phyloP scores from a whole-genome alignment of 2,888 invertebrate species.

The Himalopsyche japonica region DNA sequence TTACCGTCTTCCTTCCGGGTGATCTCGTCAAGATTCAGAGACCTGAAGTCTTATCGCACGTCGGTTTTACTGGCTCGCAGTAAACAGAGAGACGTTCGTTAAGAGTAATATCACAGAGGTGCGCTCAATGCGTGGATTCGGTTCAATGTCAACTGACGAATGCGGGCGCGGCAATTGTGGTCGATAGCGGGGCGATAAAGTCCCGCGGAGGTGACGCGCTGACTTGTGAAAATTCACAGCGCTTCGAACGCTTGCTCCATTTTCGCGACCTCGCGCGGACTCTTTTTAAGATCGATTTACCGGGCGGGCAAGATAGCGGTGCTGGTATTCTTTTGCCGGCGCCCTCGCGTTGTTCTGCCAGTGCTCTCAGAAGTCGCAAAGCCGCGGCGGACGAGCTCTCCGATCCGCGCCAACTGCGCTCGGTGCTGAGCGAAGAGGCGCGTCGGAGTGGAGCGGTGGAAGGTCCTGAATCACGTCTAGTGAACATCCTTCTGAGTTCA shows the following conservation, averaged over 20 bases:
- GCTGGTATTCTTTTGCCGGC: conserved; percentile 7
- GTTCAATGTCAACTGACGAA: conserved; percentile 13
- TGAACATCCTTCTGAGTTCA: conserved; percentile 28
- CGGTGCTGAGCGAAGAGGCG: conserved; percentile 36
- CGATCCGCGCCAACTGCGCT: conserved; percentile 33
- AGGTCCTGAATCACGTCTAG: conserved; percentile 22
- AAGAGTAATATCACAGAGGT: conserved; percentile 35
- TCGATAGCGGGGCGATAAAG: not conserved
- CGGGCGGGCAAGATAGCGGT: conserved; percentile 29
- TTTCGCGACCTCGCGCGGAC: conserved; percentile 34
- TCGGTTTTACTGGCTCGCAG: not conserved
- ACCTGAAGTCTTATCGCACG: no score
- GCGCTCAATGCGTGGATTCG: not conserved
- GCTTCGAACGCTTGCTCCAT: conserved; percentile 30
- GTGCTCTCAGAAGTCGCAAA: conserved; percentile 26
- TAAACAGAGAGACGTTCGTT: not conserved
- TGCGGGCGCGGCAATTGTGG: not conserved
- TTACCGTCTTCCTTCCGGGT: no score
- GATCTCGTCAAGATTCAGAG: no score
- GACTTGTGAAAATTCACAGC: conserved; percentile 35
- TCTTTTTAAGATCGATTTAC: conserved; percentile 38
- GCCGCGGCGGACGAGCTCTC: conserved; percentile 30
- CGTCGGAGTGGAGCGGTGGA: conserved; percentile 26
- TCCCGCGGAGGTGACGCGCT: not conserved
- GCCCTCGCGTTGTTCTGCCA: conserved; percentile 26